Evolutionary conservation across 2,797 vertebrate species (phyloP).

Genomic region (Hyperoplus lanceolatus): DNA sequence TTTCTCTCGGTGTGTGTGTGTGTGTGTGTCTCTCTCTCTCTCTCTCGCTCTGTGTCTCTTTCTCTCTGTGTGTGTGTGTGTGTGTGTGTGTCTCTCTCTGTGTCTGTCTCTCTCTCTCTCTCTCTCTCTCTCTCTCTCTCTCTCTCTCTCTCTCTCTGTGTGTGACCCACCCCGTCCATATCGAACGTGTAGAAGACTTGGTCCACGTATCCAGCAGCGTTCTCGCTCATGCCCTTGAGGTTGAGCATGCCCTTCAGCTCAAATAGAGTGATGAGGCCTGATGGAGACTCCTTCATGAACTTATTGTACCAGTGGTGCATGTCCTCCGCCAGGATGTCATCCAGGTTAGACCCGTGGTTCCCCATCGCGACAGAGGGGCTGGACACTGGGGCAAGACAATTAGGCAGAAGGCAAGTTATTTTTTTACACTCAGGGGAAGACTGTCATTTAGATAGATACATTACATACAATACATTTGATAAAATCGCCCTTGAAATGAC

Average conservation of each 20-base stretch:
- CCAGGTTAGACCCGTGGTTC: constrained; percentile 83
- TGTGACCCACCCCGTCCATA: constrained; percentile 89
- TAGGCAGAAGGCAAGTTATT: no score
- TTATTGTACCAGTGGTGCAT: constrained; percentile 93
- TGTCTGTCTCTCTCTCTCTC: not conserved
- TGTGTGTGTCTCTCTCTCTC: no score
- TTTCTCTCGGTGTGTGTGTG: no score
- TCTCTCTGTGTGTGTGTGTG: not conserved
- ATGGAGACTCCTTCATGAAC: constrained; percentile 91
- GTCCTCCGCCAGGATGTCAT: constrained; percentile 89
- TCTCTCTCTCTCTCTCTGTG: no score
- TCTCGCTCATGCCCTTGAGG: constrained; percentile 88
- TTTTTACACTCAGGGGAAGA: no score
- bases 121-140: no score
- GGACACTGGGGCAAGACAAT: no score
- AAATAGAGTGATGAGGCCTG: constrained; percentile 90
- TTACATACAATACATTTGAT: no score
- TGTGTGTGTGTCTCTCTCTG: no score
- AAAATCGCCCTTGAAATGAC: no score
- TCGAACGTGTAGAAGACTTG: constrained; percentile 93
- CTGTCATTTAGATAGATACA: no score
- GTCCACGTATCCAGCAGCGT: constrained; percentile 89
- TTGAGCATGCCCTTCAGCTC: constrained; percentile 91
- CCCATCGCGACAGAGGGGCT: constrained; percentile 72
- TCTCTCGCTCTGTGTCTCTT: not conserved